Evolutionary conservation across 2,113 vertebrate genomes (phyloP).

Genomic region (Chaetorhynchus papuensis): DNA sequence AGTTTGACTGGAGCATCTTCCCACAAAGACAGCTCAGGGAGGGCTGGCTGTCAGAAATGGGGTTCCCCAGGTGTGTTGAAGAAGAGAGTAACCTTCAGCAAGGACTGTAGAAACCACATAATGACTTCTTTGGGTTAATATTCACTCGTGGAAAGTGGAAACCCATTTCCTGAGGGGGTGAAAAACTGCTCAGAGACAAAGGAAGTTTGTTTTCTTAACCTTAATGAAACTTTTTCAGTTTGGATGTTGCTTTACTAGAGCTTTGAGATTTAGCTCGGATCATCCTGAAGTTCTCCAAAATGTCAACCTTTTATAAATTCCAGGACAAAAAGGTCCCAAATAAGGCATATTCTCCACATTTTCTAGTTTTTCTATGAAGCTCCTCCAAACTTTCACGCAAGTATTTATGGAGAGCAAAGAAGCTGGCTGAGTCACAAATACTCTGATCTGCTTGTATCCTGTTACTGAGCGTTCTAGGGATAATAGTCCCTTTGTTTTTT

Average conservation of each 20-base stretch:
- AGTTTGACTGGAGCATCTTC: accelerated
- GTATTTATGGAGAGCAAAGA: neutral
- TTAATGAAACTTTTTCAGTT: neutral
- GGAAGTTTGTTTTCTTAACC: neutral
- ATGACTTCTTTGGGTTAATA: neutral
- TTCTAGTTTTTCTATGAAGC: neutral
- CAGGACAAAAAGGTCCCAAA: neutral
- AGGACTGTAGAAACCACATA: neutral
- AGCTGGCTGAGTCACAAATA: neutral
- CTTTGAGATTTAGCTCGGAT: neutral
- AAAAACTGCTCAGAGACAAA: neutral
- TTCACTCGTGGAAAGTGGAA: neutral
- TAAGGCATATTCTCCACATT: neutral
- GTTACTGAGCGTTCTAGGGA: neutral
- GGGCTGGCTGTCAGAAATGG: neutral
- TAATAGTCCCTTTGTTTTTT: conserved; percentile 15
- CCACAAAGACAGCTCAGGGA: neutral
- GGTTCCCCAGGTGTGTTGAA: neutral
- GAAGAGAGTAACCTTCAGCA: neutral
- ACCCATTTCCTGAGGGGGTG: neutral
- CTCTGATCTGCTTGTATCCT: neutral
- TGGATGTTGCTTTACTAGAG: neutral
- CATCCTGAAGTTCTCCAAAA: neutral
- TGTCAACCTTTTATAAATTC: neutral
- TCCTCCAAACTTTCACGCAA: neutral